A percentile compares a stretch with the other conserved stretches of the same genome.
Conservation (phyloP, 2,888 invertebrate species). For the Auanema sp. region DNA sequence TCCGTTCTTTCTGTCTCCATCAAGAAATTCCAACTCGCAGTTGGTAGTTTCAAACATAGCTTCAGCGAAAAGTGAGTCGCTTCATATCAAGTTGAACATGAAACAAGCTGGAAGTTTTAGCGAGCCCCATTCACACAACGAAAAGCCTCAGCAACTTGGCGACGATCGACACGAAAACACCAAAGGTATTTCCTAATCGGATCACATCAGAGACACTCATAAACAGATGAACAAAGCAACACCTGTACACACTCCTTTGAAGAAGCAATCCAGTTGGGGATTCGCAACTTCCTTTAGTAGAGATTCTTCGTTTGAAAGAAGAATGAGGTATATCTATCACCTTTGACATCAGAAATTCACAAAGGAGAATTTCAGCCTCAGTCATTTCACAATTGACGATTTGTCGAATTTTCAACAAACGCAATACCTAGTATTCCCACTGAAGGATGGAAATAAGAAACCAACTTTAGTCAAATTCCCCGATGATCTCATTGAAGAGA, state of each 20-base stretch:
- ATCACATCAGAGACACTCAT: no score
- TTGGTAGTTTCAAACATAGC: no score
- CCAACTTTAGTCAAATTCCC: constrained; percentile 50
- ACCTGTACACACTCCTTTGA: no score
- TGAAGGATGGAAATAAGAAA: constrained; percentile 41
- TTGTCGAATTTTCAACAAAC: constrained; percentile 42
- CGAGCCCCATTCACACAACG: no score
- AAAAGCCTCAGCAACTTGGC: no score
- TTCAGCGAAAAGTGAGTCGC: no score
- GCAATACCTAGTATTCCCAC: constrained; percentile 52
- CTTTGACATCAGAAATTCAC: neutral
- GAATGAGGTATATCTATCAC: constrained; percentile 7
- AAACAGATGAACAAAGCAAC: no score
- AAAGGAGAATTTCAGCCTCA: constrained; percentile 30
- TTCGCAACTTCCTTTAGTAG: neutral
- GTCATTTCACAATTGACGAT: constrained; percentile 39
- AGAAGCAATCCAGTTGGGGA: no score
- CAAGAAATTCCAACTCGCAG: constrained; percentile 17
- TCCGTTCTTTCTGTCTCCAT: constrained; percentile 36
- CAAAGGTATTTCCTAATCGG: no score
- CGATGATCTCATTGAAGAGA: constrained; percentile 42
- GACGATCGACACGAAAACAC: no score
- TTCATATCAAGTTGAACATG: no score
- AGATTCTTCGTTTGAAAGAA: neutral
- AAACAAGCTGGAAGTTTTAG: no score